Evolutionary conservation across 1,140 invertebrate species (phyloP), one percentile per base, ranked within the genome.

Genomic region (Asbolus verrucosus): DNA sequence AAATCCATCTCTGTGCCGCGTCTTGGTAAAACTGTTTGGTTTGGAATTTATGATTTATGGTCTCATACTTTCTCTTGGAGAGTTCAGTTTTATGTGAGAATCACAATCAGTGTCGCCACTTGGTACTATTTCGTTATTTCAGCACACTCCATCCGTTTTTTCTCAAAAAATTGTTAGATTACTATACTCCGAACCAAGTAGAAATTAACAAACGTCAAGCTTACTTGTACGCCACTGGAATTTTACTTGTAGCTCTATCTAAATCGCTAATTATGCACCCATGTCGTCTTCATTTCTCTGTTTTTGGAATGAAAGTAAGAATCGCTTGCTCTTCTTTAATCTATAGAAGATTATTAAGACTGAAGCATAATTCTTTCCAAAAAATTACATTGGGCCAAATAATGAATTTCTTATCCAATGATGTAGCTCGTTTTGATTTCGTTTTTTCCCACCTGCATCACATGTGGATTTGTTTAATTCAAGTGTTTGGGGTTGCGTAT

Each of bases 381-480:
- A 87, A 91, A 79, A 93, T 92, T 0, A 89, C 94, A 0, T 85
- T 91, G 1, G 94, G 93, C 0, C 90, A 94, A 77, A 90, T 94
- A 33, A 89, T 96, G 0, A 96, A 96, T 80, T 83, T 96, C 0
- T 80, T 96, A 41, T 93, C 93, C 0, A 96, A 95, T 65, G 94
- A 95, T 75, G 86, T 90, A 9, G 88, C 86, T 13, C 80, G 89
- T 18, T 91, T 91, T 73, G 90, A 91, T 77, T 81, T 1, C 4
- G 46, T 9, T 4, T 11, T 27, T 14, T 11, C 16, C 6, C 13
- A 27, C 15, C 8, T 50, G 6, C 16, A 54, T 30, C 14, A 14
- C 27, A n/a, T 54, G 2, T 54, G 46, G 46, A 54, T 54, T 9
- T 19, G 1, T 6, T n/a, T 14, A 4, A 4, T 13, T n/a, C 9